These are phyloP conservation scores for Ceratoteleas bidentatus DNA, from an alignment of 1,140 invertebrate species.

Conservation along the genomic window DNA sequence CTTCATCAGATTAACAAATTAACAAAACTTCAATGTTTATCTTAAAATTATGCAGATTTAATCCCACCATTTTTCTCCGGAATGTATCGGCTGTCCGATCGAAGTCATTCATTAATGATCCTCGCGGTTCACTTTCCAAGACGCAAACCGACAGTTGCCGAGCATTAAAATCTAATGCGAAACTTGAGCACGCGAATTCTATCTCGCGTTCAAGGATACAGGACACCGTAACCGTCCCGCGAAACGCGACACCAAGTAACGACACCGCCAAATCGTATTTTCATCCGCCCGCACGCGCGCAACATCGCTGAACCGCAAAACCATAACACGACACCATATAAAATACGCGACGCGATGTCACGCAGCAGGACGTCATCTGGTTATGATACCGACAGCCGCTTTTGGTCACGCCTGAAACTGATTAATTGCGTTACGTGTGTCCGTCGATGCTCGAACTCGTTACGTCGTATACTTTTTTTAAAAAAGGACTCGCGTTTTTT, in stretches of 20 bases:
- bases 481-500: conserved; percentile 23
- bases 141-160: conserved; percentile 24
- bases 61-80: no score
- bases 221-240: conserved; percentile 22
- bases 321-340: conserved; percentile 76
- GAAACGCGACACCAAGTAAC: conserved; percentile 56
- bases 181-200: conserved; percentile 34
- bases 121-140: conserved; percentile 6
- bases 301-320: conserved; percentile 70
- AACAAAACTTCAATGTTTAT: no score
- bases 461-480: conserved; percentile 64
- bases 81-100: no score
- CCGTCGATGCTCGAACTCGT: conserved; percentile 55
- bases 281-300: conserved; percentile 66
- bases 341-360: conserved; percentile 73
- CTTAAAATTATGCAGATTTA: no score
- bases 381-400: conserved; percentile 73
- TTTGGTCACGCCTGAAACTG: conserved; percentile 69
- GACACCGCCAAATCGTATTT: conserved; percentile 67
- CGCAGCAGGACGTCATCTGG: conserved; percentile 72
- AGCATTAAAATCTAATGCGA: conserved; percentile 40
- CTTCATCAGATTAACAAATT: no score
- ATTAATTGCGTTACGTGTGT: conserved; percentile 74
- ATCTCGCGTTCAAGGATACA: conserved; percentile 35
- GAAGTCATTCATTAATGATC: conserved; percentile 6